Percentiles rank a stretch among this genome's conserved stretches.
Evolutionary conservation across 2,113 vertebrate species (phyloP).

Genomic region (Mesembrinibis cayennensis): DNA sequence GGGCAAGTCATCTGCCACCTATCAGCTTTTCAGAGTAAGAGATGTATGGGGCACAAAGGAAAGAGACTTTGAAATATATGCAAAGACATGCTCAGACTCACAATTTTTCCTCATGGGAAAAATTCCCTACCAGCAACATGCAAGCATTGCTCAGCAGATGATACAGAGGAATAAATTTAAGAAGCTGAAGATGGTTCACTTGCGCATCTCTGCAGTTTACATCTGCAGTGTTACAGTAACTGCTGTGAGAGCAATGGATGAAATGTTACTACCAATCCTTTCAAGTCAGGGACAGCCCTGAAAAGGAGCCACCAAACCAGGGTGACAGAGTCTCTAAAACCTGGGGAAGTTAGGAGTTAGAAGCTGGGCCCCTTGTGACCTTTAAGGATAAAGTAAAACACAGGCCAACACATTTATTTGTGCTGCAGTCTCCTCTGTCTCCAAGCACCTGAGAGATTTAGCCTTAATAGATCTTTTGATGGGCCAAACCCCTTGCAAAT

Average conservation of each 20-base stretch:
- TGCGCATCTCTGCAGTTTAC: background rate
- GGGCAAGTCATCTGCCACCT: background rate
- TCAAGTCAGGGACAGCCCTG: background rate
- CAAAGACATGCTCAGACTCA: background rate
- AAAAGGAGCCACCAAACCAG: background rate
- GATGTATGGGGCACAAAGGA: background rate
- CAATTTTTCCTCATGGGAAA: background rate
- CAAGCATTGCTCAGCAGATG: background rate
- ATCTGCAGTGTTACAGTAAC: background rate
- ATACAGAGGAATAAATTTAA: background rate
- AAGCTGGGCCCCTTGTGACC: background rate
- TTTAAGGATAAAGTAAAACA: background rate
- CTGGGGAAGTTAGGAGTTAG: background rate
- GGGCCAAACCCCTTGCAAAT: background rate
- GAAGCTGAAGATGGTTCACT: background rate
- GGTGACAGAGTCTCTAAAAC: background rate
- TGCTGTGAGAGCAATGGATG: background rate
- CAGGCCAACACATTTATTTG: background rate
- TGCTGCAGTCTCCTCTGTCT: background rate
- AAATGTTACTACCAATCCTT: background rate
- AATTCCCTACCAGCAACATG: background rate
- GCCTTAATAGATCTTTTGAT: background rate
- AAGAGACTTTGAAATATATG: background rate
- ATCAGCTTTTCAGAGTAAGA: background rate
- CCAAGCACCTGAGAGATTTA: background rate